Evolutionary conservation across 2,797 vertebrate species (phyloP).

Genomic region (Echiichthys vipera): DNA sequence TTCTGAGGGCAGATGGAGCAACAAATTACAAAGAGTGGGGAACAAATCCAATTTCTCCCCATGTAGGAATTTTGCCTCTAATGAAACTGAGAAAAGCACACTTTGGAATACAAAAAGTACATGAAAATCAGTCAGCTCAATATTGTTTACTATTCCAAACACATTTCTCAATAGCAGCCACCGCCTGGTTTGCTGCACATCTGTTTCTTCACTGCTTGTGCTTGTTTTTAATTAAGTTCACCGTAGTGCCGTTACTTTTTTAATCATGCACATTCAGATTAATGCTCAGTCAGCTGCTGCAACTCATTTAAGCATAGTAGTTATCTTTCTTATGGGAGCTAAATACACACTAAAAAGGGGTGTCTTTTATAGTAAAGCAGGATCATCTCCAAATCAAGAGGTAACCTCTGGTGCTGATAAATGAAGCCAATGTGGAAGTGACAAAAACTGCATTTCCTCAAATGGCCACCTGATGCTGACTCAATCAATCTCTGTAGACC

Average conservation of each 20-base stretch:
- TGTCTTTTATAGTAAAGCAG: conserved; percentile 17
- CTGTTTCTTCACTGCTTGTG: conserved; percentile 68
- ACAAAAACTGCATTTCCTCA: too few species aligned
- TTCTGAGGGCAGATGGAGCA: conserved; percentile 84
- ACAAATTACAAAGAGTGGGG: conserved; percentile 69
- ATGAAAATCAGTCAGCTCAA: conserved; percentile 54
- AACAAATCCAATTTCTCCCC: conserved; percentile 39
- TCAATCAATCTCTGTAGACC: too few species aligned
- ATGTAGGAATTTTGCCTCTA: conserved; percentile 52
- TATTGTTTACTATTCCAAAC: conserved; percentile 70
- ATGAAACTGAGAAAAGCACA: conserved; percentile 62
- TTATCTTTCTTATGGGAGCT: conserved; percentile 50
- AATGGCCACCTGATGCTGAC: too few species aligned
- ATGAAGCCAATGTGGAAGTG: too few species aligned
- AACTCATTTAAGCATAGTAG: conserved; percentile 50
- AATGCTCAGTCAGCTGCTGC: conserved; percentile 62
- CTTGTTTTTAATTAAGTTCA: conserved; percentile 81
- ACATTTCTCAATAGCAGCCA: conserved; percentile 68
- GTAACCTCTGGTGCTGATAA: too few species aligned
- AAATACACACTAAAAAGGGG: conserved; percentile 31
- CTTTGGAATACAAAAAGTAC: conserved; percentile 41
- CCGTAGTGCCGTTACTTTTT: conserved; percentile 66
- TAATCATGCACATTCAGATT: conserved; percentile 75
- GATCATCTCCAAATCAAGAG: neutral
- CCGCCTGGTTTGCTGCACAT: conserved; percentile 74